A percentile compares a stretch with the other conserved stretches of the same genome.
Evolutionary conservation across 2,797 vertebrate species (phyloP).

Genomic region (Ibycter americanus): DNA sequence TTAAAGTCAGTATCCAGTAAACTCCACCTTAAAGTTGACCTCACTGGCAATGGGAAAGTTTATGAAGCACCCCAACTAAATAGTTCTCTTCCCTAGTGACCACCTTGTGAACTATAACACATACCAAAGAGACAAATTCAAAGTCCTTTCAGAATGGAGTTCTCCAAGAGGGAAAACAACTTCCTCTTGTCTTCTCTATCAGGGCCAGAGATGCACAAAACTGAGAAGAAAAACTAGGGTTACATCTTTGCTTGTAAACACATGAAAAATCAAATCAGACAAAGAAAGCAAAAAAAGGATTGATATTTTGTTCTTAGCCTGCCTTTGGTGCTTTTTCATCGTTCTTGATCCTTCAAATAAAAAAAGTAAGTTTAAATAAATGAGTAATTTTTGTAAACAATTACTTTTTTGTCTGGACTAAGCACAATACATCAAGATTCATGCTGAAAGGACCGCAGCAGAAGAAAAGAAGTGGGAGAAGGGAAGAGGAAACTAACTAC

Average conservation of each 20-base stretch:
- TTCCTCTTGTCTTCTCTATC: not conserved
- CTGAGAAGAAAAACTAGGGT: not conserved
- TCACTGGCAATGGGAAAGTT: not conserved
- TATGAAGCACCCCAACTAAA: not conserved
- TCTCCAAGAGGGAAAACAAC: not conserved
- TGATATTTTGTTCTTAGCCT: not conserved
- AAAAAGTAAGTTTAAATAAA: not conserved
- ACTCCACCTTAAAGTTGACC: not conserved
- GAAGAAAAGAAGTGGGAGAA: not conserved
- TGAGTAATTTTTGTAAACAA: not conserved
- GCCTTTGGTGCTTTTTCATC: not conserved
- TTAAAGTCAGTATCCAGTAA: not conserved
- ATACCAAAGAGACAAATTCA: not conserved
- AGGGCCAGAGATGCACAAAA: rapidly evolving
- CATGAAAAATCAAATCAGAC: not conserved
- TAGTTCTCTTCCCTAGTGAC: not conserved
- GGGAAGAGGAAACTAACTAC: not conserved
- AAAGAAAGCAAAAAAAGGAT: not conserved
- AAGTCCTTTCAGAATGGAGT: not conserved
- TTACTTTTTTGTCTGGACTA: not conserved
- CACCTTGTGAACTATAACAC: not conserved
- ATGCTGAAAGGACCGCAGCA: not conserved
- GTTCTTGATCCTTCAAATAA: not conserved
- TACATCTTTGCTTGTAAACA: not conserved
- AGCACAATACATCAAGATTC: not conserved